Percentiles rank a stretch among this genome's conserved stretches.
Evolutionary conservation across 1,140 invertebrate species (phyloP).

Genomic region (Sminthurides bifidus): DNA sequence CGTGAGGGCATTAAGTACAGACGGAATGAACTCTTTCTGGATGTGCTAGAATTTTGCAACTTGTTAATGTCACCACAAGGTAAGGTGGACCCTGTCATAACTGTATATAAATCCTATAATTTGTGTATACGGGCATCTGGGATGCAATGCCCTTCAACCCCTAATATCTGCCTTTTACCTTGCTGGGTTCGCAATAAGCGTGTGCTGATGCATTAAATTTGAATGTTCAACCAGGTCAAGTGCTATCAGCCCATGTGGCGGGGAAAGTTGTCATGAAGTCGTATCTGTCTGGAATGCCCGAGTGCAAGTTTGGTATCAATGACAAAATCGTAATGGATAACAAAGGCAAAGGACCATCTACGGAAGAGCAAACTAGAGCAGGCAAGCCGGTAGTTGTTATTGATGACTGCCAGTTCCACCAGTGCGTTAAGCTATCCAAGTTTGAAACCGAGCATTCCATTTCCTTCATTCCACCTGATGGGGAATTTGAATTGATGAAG

Average conservation of each 20-base stretch:
- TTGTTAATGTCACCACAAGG: conserved; percentile 98
- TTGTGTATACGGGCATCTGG: too few species aligned
- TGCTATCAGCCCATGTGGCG: conserved; percentile 95
- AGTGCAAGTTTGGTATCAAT: conserved; percentile 99
- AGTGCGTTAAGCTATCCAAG: conserved; percentile 98
- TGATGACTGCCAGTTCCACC: conserved; percentile 99
- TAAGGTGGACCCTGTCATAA: too few species aligned
- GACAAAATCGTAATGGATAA: conserved; percentile 91
- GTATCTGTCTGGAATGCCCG: conserved; percentile 98
- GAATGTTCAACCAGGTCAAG: conserved; percentile 66
- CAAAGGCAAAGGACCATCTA: conserved; percentile 62
- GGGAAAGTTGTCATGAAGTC: conserved; percentile 99
- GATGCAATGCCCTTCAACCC: too few species aligned
- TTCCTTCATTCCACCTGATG: conserved; percentile 98
- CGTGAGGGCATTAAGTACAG: conserved; percentile 98
- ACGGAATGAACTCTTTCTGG: conserved; percentile 95
- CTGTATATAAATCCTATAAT: too few species aligned
- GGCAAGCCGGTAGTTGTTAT: conserved; percentile 96
- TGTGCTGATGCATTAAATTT: too few species aligned
- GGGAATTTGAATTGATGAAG: conserved; percentile 99
- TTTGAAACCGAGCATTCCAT: conserved; percentile 99
- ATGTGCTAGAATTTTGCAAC: conserved; percentile 98
- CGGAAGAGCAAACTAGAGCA: conserved; percentile 71
- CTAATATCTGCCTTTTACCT: too few species aligned
- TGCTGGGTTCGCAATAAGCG: too few species aligned